Conservation (phyloP, 1,140 invertebrate species). For the Dreissena polymorpha region DNA sequence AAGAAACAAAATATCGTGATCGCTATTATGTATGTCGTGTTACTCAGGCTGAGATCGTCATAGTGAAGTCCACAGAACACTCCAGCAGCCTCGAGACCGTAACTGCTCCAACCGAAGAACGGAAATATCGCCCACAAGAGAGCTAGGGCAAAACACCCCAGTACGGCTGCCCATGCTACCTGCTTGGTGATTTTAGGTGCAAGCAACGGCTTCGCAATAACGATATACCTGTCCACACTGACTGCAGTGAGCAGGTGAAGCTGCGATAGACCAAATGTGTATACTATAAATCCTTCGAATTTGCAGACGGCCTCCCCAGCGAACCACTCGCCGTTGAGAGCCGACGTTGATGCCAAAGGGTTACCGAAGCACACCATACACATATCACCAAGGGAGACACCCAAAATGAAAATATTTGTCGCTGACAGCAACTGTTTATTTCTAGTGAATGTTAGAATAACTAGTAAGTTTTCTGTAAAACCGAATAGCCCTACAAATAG, state of each 20-base stretch:
- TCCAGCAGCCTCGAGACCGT: conserved; percentile 61
- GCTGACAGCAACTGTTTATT: conserved; percentile 65
- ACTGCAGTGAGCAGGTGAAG: conserved; percentile 67
- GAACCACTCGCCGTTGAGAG: conserved; percentile 57
- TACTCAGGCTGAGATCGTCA: conserved; percentile 51
- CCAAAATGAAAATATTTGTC: conserved; percentile 71
- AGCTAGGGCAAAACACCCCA: conserved; percentile 51
- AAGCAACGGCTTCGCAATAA: conserved; percentile 68
- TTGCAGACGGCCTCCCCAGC: conserved; percentile 60
- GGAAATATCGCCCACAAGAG: conserved; percentile 64
- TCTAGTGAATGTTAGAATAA: conserved; percentile 61
- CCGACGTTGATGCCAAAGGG: conserved; percentile 50
- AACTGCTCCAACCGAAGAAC: conserved; percentile 70
- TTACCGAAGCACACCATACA: conserved; percentile 57
- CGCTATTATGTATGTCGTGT: conserved; percentile 59
- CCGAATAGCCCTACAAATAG: conserved; percentile 49
- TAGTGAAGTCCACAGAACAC: conserved; percentile 68
- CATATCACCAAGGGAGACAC: conserved; percentile 65
- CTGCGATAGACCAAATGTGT: conserved; percentile 65
- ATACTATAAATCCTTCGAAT: conserved; percentile 67
- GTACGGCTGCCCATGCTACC: conserved; percentile 51
- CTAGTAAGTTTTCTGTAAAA: conserved; percentile 53
- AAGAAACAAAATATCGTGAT: conserved; percentile 67
- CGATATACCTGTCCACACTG: conserved; percentile 68
- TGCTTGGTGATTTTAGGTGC: conserved; percentile 60